phyloP scores from a whole-genome alignment of 2,797 vertebrate species.

The Crocidura indochinensis region DNA sequence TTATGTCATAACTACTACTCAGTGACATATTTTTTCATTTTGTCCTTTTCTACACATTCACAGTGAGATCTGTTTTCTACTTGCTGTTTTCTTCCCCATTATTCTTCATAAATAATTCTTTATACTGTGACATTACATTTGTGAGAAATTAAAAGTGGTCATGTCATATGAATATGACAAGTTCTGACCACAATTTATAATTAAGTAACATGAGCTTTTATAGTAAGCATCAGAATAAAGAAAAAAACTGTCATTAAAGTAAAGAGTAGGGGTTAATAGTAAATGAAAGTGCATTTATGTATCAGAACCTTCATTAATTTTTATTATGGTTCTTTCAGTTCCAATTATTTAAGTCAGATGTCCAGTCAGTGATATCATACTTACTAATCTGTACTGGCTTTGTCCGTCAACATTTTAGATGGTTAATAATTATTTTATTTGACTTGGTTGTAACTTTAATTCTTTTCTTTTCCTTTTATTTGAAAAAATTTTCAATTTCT shows the following conservation, averaged over 20 bases:
- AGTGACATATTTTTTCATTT: constrained; percentile 53
- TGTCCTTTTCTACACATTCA: background rate
- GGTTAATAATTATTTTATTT: background rate
- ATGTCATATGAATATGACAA: constrained; percentile 10
- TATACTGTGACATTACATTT: constrained; percentile 22
- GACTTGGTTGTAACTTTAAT: constrained; percentile 41
- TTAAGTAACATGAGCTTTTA: constrained; percentile 61
- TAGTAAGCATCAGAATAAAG: constrained; percentile 22
- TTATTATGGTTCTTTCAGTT: constrained; percentile 39
- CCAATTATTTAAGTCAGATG: constrained; percentile 13
- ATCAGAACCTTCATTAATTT: constrained; percentile 35
- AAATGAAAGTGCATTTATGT: constrained; percentile 60
- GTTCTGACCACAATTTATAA: constrained; percentile 41
- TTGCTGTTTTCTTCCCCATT: background rate
- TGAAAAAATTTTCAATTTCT: constrained; percentile 47
- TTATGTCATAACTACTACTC: constrained; percentile 37
- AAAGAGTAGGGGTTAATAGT: background rate
- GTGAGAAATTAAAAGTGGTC: constrained; percentile 53
- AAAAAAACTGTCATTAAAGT: constrained; percentile 60
- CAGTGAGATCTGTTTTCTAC: background rate
- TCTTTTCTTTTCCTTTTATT: constrained; percentile 6
- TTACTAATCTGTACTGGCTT: constrained; percentile 40
- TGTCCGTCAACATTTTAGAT: constrained; percentile 1
- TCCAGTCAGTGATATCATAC: background rate
- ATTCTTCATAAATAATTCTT: constrained; percentile 43